Evolutionary conservation across 1,140 invertebrate genomes (phyloP), one percentile per base, ranked within the genome.

Genomic region (Cryptotermes secundus): DNA sequence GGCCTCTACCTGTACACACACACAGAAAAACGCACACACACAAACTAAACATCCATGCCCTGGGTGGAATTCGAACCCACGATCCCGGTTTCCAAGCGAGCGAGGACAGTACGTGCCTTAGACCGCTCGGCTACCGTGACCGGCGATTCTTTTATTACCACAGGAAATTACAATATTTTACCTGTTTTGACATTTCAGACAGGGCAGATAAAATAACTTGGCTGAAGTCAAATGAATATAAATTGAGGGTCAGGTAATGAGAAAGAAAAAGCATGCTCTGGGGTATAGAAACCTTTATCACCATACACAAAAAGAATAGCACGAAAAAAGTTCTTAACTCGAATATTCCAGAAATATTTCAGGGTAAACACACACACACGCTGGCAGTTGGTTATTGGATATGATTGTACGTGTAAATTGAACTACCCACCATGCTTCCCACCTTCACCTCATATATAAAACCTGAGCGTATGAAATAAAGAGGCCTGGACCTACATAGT

Each of bases 341-440:
- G 7, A 72, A 72, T n/a, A 72, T 72, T 72, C 59, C 59, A 72
- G 59, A 72, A 72, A 72, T n/a, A 72, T 72, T 72, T 72, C 59
- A 72, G 10, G 59, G 59, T 26, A 72, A 31, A 12, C n/a, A 72
- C 59, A 72, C n/a, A 31, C 26, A 72, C 26, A 31, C 0, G 26
- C 9, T 72, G 59, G 59, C 59, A 72, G 59, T 31, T 72, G 59
- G 59, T 72, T 72, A 72, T 72, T 72, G 59, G 26, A 72, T 72
- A 72, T 31, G n/a, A n/a, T 72, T 72, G 31, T 72, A 72, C 26
- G 59, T 72, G 59, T n/a, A 72, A 72, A 72, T 72, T 72, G 14
- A 72, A 72, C 59, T 31, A 72, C 59, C 59, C 59, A n/a, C 59
- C n/a, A 10, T n/a, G 31, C 59, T n/a, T 31, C 59, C 31, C 26